Base-by-base conservation (phyloP, 1,140 invertebrate genomes). In the Chymomyza costata region DNA sequence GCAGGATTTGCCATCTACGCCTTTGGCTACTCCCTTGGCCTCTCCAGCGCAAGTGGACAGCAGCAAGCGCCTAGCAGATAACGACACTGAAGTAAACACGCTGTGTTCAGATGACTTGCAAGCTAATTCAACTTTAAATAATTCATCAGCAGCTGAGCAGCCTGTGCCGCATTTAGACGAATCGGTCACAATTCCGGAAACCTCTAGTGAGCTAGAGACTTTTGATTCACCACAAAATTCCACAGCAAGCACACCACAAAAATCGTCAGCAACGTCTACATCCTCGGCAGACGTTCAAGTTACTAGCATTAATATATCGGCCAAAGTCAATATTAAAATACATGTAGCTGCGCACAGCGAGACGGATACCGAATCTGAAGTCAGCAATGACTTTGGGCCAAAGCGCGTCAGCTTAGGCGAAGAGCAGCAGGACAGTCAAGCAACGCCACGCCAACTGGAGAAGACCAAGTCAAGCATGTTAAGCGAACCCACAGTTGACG, bases 291-390 rank as follows among this genome's bases (percentile, higher is more conserved):
- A 11, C 6, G 17, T 83, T 8, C 65, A 78, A 48, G 65, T 84
- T 10, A 74, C 50, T 54, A 84, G 61, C 15, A 85, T 85, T 3
- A 85, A 81, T 56, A 85, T 85, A 7, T 85, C 83, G 1, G 83
- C 83, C 1, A 85, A 71, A 55, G 80, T 85, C 11, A 85, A 80
- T 39, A 85, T 85, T 7, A 82, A 84, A 44, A 83, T 85, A 14
- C 65, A 73, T 19, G 66, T 85, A 51, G 61, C 78, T n/a, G n/a
- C n/a, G n/a, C n/a, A n/a, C n/a, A n/a, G n/a, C n/a, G n/a, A n/a
- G n/a, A n/a, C n/a, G n/a, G 25, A 28, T 6, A 10, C 10, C 5
- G 25, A 28, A 28, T 28, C 25, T 28, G 25, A 28, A 6, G 25
- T n/a, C n/a, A n/a, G n/a, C n/a, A n/a, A n/a, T n/a, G n/a, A n/a